Evolutionary conservation across 2,888 invertebrate species (phyloP).

Genomic region (Clepsis dumicolana): DNA sequence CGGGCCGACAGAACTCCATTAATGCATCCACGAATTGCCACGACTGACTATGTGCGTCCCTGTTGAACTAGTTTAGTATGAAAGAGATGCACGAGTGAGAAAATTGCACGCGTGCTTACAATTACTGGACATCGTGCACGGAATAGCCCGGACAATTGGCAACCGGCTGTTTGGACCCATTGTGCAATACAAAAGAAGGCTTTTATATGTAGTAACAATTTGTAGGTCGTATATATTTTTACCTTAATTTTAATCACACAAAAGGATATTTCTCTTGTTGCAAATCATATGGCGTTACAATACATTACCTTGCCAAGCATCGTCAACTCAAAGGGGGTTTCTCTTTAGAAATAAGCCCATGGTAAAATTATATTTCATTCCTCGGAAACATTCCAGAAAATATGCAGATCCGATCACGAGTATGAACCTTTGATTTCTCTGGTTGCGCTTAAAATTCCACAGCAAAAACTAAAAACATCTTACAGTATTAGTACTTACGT

Average conservation of each 20-base stretch:
- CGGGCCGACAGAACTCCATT: slow-evolving; percentile 58
- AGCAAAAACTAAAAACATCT: not conserved
- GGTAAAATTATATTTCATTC: not conserved
- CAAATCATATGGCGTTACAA: no score
- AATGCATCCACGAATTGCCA: slow-evolving; percentile 24
- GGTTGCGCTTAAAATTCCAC: not conserved
- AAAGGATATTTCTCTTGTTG: not conserved
- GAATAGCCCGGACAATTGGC: slow-evolving; percentile 58
- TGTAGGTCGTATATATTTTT: no score
- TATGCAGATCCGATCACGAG: not conserved
- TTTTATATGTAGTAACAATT: slow-evolving; percentile 26
- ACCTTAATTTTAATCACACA: not conserved
- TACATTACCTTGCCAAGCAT: no score
- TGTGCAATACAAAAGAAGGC: slow-evolving; percentile 37
- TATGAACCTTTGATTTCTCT: not conserved
- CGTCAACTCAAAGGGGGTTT: no score
- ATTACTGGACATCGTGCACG: slow-evolving; percentile 54
- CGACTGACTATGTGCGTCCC: slow-evolving; percentile 1
- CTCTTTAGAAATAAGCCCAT: not conserved
- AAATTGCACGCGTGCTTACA: slow-evolving; percentile 20
- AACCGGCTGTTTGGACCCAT: slow-evolving; percentile 44
- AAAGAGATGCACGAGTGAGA: not conserved
- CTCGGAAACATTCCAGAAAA: not conserved
- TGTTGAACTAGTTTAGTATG: not conserved
- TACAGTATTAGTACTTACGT: not conserved